Conservation (phyloP, 2,888 invertebrate genomes). For the Tortricodes alternella region DNA sequence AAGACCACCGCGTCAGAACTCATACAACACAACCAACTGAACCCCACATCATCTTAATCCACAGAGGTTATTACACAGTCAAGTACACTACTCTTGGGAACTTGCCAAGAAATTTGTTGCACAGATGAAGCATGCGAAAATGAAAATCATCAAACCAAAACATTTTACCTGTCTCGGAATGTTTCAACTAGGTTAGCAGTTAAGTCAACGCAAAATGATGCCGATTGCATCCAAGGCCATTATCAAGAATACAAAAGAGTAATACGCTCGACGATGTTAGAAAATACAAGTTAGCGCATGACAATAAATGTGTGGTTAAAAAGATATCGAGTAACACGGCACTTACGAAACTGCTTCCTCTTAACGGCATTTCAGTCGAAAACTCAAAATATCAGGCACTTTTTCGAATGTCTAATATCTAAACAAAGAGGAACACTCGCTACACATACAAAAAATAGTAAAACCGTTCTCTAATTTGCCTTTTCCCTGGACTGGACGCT, state of each 20-base stretch:
- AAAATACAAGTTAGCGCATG: slow-evolving; percentile 33
- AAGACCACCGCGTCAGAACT: slow-evolving; percentile 68
- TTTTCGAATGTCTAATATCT: slow-evolving; percentile 32
- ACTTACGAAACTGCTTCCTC: slow-evolving; percentile 75
- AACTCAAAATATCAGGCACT: slow-evolving; percentile 42
- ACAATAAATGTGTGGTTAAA: slow-evolving; percentile 39
- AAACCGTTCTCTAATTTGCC: slow-evolving; percentile 23
- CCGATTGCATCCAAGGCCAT: slow-evolving; percentile 42
- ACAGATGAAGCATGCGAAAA: slow-evolving; percentile 67
- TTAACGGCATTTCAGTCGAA: slow-evolving; percentile 72
- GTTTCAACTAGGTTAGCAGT: slow-evolving; percentile 37
- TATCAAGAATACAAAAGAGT: slow-evolving; percentile 34
- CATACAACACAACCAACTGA: slow-evolving; percentile 45
- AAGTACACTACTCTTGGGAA: slow-evolving; percentile 74
- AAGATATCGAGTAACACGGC: slow-evolving; percentile 46
- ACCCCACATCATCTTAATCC: slow-evolving; percentile 52
- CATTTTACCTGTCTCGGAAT: slow-evolving; percentile 38
- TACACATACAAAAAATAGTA: slow-evolving; percentile 28
- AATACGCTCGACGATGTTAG: slow-evolving; percentile 38
- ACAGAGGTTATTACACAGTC: slow-evolving; percentile 63
- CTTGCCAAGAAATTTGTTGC: slow-evolving; percentile 65
- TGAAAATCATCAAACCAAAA: slow-evolving; percentile 64
- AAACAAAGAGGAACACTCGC: slow-evolving; percentile 15
- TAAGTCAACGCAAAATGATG: slow-evolving; percentile 53
- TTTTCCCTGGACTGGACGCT: slow-evolving; percentile 15